phyloP scores from a whole-genome alignment of 2,888 invertebrate species.

The Strigamia maritima region DNA sequence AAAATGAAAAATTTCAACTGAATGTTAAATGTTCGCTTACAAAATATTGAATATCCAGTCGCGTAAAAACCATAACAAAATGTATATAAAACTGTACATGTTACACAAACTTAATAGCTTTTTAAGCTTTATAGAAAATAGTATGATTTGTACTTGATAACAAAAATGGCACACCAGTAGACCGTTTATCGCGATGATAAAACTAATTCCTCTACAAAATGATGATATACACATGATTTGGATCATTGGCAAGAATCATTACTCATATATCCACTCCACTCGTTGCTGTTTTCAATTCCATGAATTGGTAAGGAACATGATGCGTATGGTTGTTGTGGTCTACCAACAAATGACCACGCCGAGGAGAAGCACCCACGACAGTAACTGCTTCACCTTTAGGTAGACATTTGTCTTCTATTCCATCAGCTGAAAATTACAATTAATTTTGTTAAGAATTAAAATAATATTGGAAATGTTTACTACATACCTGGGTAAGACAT shows the following conservation, averaged over 20 bases:
- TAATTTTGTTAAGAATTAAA: neutral
- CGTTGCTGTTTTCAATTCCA: constrained; percentile 61
- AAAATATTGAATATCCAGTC: neutral
- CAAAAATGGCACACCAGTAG: constrained; percentile 7
- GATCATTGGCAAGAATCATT: neutral
- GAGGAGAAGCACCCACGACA: constrained; percentile 80
- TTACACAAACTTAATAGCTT: constrained; percentile 6
- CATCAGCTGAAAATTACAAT: constrained; percentile 51
- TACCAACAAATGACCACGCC: constrained; percentile 81
- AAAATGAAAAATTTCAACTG: neutral
- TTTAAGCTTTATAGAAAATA: constrained; percentile 12
- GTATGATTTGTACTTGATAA: constrained; percentile 8
- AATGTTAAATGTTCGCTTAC: neutral
- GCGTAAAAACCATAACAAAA: neutral
- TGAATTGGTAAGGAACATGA: constrained; percentile 78
- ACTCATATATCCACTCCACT: constrained; percentile 37
- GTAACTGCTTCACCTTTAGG: constrained; percentile 63
- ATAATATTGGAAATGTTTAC: neutral
- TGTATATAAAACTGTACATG: constrained; percentile 1
- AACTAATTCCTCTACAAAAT: neutral
- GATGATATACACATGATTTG: neutral
- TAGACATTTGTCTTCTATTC: constrained; percentile 53
- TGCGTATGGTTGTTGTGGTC: constrained; percentile 71
- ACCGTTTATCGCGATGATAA: neutral
- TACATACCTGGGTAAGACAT: constrained; percentile 71